These are phyloP conservation scores for Pasiphila rectangulata DNA, from an alignment of 2,888 invertebrate species.

Conservation along the genomic window DNA sequence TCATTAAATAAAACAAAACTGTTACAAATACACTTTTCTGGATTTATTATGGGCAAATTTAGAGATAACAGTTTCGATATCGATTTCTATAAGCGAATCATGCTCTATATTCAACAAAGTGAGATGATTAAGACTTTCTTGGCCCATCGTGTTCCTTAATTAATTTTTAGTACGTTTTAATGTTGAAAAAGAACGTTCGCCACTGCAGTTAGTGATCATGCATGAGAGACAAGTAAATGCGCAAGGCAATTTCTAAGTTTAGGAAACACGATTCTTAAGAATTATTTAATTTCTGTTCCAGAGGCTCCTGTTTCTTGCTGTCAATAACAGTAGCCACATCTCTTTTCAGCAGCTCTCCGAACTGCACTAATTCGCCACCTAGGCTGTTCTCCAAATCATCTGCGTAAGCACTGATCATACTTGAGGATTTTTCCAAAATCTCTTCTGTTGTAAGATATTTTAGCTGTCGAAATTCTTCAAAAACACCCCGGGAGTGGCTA, in stretches of 20 bases:
- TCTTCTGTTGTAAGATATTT: not conserved
- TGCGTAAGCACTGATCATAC: constrained; percentile 17
- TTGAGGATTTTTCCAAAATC: constrained; percentile 5
- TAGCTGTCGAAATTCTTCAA: not conserved
- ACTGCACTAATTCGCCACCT: constrained; percentile 20
- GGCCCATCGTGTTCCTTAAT: not conserved
- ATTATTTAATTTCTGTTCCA: constrained; percentile 13
- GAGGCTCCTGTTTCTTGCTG: constrained; percentile 15
- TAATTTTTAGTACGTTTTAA: not conserved
- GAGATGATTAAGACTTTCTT: not conserved
- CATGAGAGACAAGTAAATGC: constrained; percentile 28
- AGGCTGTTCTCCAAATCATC: constrained; percentile 21
- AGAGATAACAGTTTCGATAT: no score
- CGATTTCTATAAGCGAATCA: no score
- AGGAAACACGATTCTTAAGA: constrained; percentile 10
- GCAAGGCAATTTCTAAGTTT: no score
- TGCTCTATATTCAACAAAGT: not conserved
- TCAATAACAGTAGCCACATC: constrained; percentile 19
- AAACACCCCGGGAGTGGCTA: no score
- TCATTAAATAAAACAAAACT: no score
- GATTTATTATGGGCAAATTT: no score
- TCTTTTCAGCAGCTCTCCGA: constrained; percentile 16
- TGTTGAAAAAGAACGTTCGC: not conserved
- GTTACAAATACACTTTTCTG: no score
- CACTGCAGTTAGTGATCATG: constrained; percentile 24